phyloP scores from a whole-genome alignment of 2,888 invertebrate species.

The Timandra comae region DNA sequence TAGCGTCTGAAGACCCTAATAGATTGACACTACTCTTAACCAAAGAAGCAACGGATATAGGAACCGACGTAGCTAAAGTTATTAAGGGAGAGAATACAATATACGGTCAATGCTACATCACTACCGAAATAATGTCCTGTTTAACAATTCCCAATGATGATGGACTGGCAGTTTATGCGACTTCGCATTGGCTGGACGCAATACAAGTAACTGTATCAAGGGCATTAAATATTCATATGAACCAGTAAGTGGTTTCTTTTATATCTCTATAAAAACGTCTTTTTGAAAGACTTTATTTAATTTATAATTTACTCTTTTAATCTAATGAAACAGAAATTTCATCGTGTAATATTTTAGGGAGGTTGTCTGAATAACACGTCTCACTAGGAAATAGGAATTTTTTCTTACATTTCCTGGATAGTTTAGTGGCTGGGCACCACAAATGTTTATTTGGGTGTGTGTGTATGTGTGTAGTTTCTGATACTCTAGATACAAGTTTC shows the following conservation, averaged over 20 bases:
- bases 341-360: too few species aligned
- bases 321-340: background rate
- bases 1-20: constrained; percentile 6
- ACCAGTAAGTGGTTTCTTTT: constrained; percentile 51
- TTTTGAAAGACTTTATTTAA: background rate
- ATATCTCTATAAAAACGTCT: constrained; percentile 37
- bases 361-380: too few species aligned
- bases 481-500: too few species aligned
- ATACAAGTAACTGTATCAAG: too few species aligned
- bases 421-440: too few species aligned
- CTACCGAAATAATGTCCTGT: constrained; percentile 80
- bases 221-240: constrained; percentile 65
- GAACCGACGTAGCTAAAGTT: constrained; percentile 5
- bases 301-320: background rate
- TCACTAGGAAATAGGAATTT: too few species aligned
- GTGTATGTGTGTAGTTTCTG: too few species aligned
- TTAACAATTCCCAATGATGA: constrained; percentile 79
- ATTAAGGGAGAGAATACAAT: constrained; percentile 25
- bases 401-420: too few species aligned
- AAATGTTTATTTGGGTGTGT: too few species aligned
- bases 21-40: constrained; percentile 3
- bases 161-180: constrained; percentile 75
- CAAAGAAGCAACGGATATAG: constrained; percentile 11
- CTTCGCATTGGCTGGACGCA: constrained; percentile 77
- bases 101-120: constrained; percentile 78